phyloP scores from a whole-genome alignment of 92 coral and sea anemone species.

The Pocillopora meandrina region DNA sequence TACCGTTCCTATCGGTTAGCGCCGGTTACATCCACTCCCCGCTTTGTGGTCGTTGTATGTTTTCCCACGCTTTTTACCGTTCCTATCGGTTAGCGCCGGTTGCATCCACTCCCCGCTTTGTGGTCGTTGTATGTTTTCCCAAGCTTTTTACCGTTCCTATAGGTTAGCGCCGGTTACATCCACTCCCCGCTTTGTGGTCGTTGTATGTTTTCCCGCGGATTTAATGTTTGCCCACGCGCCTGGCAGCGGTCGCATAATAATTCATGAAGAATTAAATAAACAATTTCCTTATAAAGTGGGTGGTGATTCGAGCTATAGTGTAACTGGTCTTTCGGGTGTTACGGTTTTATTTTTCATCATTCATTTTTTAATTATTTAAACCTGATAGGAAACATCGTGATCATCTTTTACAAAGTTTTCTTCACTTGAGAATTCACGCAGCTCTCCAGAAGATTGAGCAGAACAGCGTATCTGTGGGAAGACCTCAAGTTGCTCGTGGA shows the following conservation, averaged over 20 bases:
- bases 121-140: too few relatives aligned
- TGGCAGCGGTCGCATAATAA: not conserved
- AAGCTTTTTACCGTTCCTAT: too few relatives aligned
- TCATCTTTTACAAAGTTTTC: conserved; percentile 83
- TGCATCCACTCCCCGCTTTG: too few relatives aligned
- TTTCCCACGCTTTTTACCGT: too few relatives aligned
- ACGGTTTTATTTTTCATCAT: too few relatives aligned
- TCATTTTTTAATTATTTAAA: not conserved
- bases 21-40: too few relatives aligned
- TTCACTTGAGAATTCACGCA: conserved; percentile 87
- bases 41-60: too few relatives aligned
- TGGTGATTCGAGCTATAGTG: too few relatives aligned
- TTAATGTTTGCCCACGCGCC: not conserved
- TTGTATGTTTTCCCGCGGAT: not conserved
- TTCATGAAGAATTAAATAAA: not conserved
- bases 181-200: not conserved
- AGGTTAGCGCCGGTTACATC: too few relatives aligned
- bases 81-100: too few relatives aligned
- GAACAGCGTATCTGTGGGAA: not conserved
- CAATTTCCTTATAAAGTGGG: too few relatives aligned
- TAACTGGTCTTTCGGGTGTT: too few relatives aligned
- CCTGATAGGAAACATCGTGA: conserved; percentile 77
- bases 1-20: not conserved
- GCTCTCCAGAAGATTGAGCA: conserved; percentile 75
- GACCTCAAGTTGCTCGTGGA: not conserved